These are phyloP conservation scores for Campoplex capitator DNA, from an alignment of 2,888 invertebrate genomes.

Conservation along the genomic window DNA sequence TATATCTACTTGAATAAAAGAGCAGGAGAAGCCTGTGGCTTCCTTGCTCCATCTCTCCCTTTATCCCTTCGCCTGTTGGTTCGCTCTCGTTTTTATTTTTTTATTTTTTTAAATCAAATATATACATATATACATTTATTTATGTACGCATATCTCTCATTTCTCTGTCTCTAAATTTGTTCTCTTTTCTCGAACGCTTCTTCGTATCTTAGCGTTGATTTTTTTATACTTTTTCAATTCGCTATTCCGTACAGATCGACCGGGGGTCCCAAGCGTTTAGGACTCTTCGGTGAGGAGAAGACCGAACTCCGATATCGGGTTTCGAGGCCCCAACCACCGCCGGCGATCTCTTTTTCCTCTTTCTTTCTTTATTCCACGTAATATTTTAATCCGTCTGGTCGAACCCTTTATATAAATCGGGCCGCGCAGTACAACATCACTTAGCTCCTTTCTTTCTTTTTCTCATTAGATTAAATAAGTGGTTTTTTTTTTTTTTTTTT, in stretches of 20 bases:
- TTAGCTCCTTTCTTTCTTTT: conserved; percentile 45
- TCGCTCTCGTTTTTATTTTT: conserved; percentile 10
- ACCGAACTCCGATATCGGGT: conserved; percentile 81
- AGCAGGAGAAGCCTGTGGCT: conserved; percentile 45
- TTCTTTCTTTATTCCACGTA: conserved; percentile 79
- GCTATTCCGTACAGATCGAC: conserved; percentile 67
- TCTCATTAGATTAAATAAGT: conserved; percentile 3
- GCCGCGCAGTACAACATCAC: conserved; percentile 50
- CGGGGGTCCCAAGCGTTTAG: conserved; percentile 72
- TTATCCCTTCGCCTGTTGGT: conserved; percentile 19
- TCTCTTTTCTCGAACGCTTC: conserved; percentile 54
- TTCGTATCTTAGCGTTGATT: conserved; percentile 55
- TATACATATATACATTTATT: conserved; percentile 17
- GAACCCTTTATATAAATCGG: conserved; percentile 77
- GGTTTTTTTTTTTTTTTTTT: too few relatives aligned
- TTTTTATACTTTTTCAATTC: conserved; percentile 71
- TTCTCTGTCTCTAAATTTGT: conserved; percentile 64
- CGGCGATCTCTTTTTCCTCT: conserved; percentile 70
- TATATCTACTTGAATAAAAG: conserved; percentile 22
- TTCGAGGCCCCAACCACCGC: conserved; percentile 74
- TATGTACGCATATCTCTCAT: conserved; percentile 16
- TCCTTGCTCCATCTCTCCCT: conserved; percentile 26
- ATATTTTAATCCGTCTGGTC: conserved; percentile 82
- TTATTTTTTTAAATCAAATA: conserved; percentile 25
- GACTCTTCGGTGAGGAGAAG: conserved; percentile 68